A percentile compares a stretch with the other conserved stretches of the same genome.
These are phyloP conservation scores for Clusia tigrina DNA, from an alignment of 2,888 invertebrate genomes.

Conservation along the genomic window DNA sequence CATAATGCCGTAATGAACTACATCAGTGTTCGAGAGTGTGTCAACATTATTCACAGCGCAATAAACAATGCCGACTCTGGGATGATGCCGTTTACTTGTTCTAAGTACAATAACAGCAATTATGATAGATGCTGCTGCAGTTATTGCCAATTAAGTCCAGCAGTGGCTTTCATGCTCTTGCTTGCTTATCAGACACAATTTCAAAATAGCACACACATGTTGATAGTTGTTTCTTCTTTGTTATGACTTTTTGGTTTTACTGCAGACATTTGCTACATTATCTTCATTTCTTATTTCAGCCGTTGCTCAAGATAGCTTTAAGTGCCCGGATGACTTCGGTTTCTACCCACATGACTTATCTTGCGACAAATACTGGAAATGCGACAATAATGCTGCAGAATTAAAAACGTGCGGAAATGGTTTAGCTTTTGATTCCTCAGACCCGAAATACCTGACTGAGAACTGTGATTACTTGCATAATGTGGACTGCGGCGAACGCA, in stretches of 20 bases:
- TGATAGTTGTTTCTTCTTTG: too few species aligned
- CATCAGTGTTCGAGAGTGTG: too few species aligned
- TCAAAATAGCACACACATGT: neutral
- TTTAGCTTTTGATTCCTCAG: slow-evolving; percentile 87
- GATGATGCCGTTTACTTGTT: too few species aligned
- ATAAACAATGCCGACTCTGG: too few species aligned
- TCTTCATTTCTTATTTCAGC: slow-evolving; percentile 64
- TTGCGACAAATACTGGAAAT: slow-evolving; percentile 96
- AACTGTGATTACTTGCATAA: slow-evolving; percentile 96
- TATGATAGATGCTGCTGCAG: too few species aligned
- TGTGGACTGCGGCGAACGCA: slow-evolving; percentile 89
- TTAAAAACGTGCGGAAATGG: slow-evolving; percentile 94
- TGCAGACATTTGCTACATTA: too few species aligned
- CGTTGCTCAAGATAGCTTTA: slow-evolving; percentile 83
- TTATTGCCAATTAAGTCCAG: too few species aligned
- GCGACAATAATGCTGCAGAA: slow-evolving; percentile 87
- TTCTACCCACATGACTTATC: slow-evolving; percentile 90
- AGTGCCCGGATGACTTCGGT: slow-evolving; percentile 93
- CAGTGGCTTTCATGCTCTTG: too few species aligned
- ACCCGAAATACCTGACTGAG: slow-evolving; percentile 89
- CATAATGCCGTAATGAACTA: too few species aligned
- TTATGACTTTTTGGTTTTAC: too few species aligned
- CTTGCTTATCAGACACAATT: neutral
- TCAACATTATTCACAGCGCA: too few species aligned
- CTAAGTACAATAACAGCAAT: too few species aligned